Percentiles rank a stretch among this genome's conserved stretches.
phyloP scores from a whole-genome alignment of 2,888 invertebrate genomes.

The Bursaphelenchus okinawaensis region DNA sequence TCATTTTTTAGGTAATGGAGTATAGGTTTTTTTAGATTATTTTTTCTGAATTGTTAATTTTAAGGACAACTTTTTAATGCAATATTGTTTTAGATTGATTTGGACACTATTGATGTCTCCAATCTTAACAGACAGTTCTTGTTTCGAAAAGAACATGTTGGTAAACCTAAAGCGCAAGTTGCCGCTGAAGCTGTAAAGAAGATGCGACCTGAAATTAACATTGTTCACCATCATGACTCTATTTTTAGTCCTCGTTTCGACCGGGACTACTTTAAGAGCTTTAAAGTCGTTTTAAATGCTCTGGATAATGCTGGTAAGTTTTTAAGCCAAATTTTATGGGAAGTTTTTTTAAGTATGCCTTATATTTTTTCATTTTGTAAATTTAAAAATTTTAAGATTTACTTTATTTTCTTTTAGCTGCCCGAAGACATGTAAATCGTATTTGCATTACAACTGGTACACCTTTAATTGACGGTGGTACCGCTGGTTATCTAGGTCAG shows the following conservation, averaged over 20 bases:
- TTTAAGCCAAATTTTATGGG: neutral
- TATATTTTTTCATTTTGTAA: no score
- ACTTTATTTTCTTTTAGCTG: constrained; percentile 63
- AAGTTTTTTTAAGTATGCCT: constrained; percentile 7
- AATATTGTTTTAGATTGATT: constrained; percentile 83
- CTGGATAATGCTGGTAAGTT: constrained; percentile 75
- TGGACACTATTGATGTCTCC: constrained; percentile 98
- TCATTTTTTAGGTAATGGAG: no score
- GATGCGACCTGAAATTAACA: constrained; percentile 61
- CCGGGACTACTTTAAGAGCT: constrained; percentile 82
- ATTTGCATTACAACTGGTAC: constrained; percentile 92
- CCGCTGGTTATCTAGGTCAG: constrained; percentile 93
- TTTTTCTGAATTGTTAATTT: no score
- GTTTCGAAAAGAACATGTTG: constrained; percentile 96
- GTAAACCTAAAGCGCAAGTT: constrained; percentile 78
- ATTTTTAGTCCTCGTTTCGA: constrained; percentile 68
- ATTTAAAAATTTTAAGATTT: constrained; percentile 1
- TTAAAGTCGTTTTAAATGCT: constrained; percentile 87
- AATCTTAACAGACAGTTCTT: constrained; percentile 96
- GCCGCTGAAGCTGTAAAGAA: constrained; percentile 43
- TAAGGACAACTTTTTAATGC: no score
- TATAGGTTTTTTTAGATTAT: no score
- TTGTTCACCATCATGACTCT: constrained; percentile 75
- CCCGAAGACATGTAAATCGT: constrained; percentile 94
- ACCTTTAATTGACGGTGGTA: constrained; percentile 91